phyloP scores from a whole-genome alignment of 2,797 vertebrate genomes.

The Mycteria americana region DNA sequence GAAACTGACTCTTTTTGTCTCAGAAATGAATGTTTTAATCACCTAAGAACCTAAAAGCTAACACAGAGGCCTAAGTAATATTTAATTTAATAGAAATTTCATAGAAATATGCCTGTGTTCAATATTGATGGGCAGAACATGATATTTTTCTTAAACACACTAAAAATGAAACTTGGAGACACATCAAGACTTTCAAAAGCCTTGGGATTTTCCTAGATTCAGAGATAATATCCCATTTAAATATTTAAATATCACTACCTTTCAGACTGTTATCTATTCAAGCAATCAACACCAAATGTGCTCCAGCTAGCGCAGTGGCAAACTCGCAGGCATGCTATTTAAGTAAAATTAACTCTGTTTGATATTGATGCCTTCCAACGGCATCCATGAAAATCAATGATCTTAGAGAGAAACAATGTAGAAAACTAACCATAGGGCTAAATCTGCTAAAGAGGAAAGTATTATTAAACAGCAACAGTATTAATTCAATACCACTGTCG shows the following conservation, averaged over 20 bases:
- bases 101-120: conserved; percentile 39
- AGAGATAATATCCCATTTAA: conserved; percentile 40
- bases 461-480: not conserved
- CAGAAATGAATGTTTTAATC: conserved; percentile 81
- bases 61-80: conserved; percentile 67
- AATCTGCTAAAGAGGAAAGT: not conserved
- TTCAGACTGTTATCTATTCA: conserved; percentile 8
- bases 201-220: conserved; percentile 19
- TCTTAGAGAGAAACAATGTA: not conserved
- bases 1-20: conserved; percentile 80
- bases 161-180: not conserved
- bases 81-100: conserved; percentile 71
- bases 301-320: not conserved
- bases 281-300: conserved; percentile 19
- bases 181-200: conserved; percentile 9
- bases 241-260: conserved; percentile 41
- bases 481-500: not conserved
- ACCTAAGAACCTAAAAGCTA: conserved; percentile 64
- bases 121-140: conserved; percentile 20
- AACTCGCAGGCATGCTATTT: not conserved
- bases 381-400: not conserved
- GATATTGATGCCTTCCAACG: not conserved
- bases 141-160: conserved; percentile 40
- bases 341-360: not conserved
- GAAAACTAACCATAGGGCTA: not conserved